These are phyloP conservation scores for Drosophila kanekoi DNA, from an alignment of 2,888 invertebrate species.

Conservation along the genomic window DNA sequence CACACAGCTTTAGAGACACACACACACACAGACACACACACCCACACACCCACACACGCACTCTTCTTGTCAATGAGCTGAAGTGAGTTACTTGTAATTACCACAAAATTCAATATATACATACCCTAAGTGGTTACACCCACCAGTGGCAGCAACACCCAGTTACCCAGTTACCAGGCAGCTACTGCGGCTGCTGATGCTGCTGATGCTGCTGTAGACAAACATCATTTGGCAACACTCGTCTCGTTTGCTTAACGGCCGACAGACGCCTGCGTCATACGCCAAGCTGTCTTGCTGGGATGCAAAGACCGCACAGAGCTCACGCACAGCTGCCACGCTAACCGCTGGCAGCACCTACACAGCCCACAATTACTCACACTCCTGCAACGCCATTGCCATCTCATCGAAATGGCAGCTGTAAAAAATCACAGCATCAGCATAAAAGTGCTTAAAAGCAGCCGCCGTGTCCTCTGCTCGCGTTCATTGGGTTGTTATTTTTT, in stretches of 20 bases:
- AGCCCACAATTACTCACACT: constrained; percentile 1
- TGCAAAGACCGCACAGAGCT: constrained; percentile 53
- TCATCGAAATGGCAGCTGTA: constrained; percentile 77
- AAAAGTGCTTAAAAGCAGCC: constrained; percentile 79
- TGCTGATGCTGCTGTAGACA: constrained; percentile 54
- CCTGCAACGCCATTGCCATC: constrained; percentile 3
- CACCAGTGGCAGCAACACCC: constrained; percentile 9
- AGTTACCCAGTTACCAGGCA: constrained; percentile 30
- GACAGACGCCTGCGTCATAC: constrained; percentile 59
- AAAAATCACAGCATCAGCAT: constrained; percentile 81
- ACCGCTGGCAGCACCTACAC: constrained; percentile 7
- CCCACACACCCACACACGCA: constrained; percentile 1
- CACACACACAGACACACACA: background rate
- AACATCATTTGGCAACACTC: constrained; percentile 74
- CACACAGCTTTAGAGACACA: constrained; percentile 2
- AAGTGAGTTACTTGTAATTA: constrained; percentile 79
- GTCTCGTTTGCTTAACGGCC: constrained; percentile 70
- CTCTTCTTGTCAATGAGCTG: constrained; percentile 60
- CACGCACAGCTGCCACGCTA: constrained; percentile 61
- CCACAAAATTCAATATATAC: constrained; percentile 77
- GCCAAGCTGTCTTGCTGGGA: constrained; percentile 48
- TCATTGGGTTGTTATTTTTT: constrained; percentile 15
- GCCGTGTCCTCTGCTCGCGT: constrained; percentile 52
- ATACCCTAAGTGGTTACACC: constrained; percentile 22
- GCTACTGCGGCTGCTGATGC: constrained; percentile 7